Percentiles rank a stretch among this genome's conserved stretches.
Evolutionary conservation across 2,797 vertebrate species (phyloP).

Genomic region (Dipus sagitta): DNA sequence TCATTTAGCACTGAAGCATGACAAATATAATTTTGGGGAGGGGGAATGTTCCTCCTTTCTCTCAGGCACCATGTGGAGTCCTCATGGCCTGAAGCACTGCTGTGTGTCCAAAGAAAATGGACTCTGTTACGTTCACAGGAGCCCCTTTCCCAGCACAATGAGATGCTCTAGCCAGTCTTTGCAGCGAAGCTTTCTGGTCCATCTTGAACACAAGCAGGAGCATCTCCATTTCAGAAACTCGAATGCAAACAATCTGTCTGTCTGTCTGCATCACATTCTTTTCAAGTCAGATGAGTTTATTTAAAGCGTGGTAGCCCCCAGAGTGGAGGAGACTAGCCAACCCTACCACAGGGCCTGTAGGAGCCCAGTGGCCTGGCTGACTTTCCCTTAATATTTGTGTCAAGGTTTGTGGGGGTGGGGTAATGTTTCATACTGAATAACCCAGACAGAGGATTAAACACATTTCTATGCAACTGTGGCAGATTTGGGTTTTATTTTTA

Average conservation of each 20-base stretch:
- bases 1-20: slow-evolving; percentile 65
- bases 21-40: slow-evolving; percentile 60
- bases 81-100: slow-evolving; percentile 35
- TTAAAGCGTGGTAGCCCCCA: slow-evolving; percentile 54
- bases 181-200: slow-evolving; percentile 36
- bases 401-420: slow-evolving; percentile 64
- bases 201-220: slow-evolving; percentile 15
- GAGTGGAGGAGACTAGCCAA: slow-evolving; percentile 13
- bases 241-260: slow-evolving; percentile 52
- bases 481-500: slow-evolving; percentile 81
- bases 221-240: slow-evolving; percentile 70
- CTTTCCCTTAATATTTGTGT: slow-evolving; percentile 64
- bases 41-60: slow-evolving; percentile 40
- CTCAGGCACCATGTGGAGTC: slow-evolving; percentile 53
- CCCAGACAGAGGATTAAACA: slow-evolving; percentile 72
- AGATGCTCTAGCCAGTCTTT: slow-evolving; percentile 27
- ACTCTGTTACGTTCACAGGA: background rate
- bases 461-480: slow-evolving; percentile 77
- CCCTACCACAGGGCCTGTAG: slow-evolving; percentile 26
- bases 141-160: background rate
- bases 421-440: slow-evolving; percentile 68
- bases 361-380: slow-evolving; percentile 31
- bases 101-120: background rate
- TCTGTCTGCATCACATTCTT: slow-evolving; percentile 50
- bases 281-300: slow-evolving; percentile 69